Base-by-base conservation (phyloP, 2,797 vertebrate species). In the Eidolon dupreanum region DNA sequence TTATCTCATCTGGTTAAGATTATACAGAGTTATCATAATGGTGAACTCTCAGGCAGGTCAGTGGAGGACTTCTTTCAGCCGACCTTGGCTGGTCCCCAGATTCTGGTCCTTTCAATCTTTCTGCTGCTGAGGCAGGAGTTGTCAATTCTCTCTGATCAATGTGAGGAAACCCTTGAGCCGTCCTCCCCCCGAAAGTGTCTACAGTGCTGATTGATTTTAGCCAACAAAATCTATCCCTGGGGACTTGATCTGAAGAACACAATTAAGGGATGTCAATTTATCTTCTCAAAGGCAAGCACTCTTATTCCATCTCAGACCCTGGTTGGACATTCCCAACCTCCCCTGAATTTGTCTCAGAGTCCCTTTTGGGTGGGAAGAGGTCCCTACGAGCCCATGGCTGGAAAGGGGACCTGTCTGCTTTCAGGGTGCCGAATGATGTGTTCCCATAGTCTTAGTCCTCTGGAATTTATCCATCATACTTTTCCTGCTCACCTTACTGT, bases 261-360 rank as follows among this genome's bases (percentile, higher is more conserved):
- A 81, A 59, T 90, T 81, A 79, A 79, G 46, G 46, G 46, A 31
- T 87, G 83, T 57, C 83, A 65, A 49, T 79, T 55, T 43, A 7
- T 87, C 85, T 82, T 92, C 88, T 78, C 46, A 61, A 92, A 88
- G 75, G 89, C 49, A n/a, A 68, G 55, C 46, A 57, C 57, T 92
- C 55, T 74, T n/a, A 6, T 46, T 73, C 19, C 24, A 24, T 90
- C 49, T 74, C 51, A 49, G 24, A 63, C 41, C 31, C 36, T 51
- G 13, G 28, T 43, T 51, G n/a, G 71, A 24, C 19, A 19, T 43
- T 59, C 57, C 59, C 19, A 9, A 9, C 86, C 78, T 73, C 79
- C 55, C 74, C 22, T 66, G 33, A 53, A n/a, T 57, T 71, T 49
- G 49, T 36, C 46, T 26, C 9, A 1, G 26, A 85, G 41, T 43